Percentiles rank a stretch among this genome's conserved stretches.
Conservation (phyloP, 2,888 invertebrate genomes). For the Aleiodes testaceus region DNA sequence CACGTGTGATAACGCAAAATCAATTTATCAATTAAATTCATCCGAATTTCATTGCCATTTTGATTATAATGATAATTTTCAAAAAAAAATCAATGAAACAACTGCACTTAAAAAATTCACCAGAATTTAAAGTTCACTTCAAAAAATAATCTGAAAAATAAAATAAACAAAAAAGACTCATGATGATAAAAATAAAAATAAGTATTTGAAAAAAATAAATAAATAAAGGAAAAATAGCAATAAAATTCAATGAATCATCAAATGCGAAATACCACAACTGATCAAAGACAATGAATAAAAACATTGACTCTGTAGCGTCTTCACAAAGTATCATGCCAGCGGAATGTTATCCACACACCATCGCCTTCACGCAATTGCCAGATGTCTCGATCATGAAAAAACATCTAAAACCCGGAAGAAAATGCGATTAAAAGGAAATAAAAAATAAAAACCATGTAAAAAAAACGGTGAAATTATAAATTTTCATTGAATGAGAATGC, state of each 20-base stretch:
- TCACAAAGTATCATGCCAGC: neutral
- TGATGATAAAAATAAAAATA: no score
- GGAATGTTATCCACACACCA: neutral
- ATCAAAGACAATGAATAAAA: neutral
- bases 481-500: neutral
- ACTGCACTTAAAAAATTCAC: no score
- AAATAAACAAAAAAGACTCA: no score
- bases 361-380: constrained; percentile 52
- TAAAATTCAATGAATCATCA: neutral
- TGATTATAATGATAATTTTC: no score
- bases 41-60: no score
- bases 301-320: constrained; percentile 2
- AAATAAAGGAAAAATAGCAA: neutral
- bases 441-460: neutral
- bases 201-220: no score
- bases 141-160: no score
- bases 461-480: neutral
- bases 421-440: neutral
- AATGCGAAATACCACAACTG: neutral
- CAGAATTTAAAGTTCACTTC: no score
- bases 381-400: constrained; percentile 42
- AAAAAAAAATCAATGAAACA: no score
- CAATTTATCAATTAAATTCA: no score
- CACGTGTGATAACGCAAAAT: no score
- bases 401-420: neutral